A percentile compares a stretch with the other conserved stretches of the same genome.
Evolutionary conservation across 2,888 invertebrate species (phyloP).

Genomic region (Panorpa germanica): DNA sequence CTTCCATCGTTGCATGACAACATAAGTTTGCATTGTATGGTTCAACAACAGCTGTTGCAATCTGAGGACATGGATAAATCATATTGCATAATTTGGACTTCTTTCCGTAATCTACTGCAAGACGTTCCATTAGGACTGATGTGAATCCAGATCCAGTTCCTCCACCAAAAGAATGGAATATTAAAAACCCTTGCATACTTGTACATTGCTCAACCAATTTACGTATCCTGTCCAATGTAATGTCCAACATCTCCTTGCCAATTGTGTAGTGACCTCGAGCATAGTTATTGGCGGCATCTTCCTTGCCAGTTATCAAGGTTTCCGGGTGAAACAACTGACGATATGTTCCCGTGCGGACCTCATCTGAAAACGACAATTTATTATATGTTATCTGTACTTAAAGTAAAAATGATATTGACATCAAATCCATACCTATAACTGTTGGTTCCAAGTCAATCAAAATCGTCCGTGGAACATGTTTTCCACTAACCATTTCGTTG

Average conservation of each 20-base stretch:
- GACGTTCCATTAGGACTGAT: conserved; percentile 60
- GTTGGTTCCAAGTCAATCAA: conserved; percentile 4
- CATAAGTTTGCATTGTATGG: conserved; percentile 77
- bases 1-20: conserved; percentile 64
- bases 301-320: conserved; percentile 63
- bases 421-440: too few species aligned
- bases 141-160: conserved; percentile 72
- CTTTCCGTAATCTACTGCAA: conserved; percentile 64
- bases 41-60: conserved; percentile 75
- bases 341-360: conserved; percentile 33
- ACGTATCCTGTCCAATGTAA: conserved; percentile 46
- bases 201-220: conserved; percentile 56
- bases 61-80: conserved; percentile 68
- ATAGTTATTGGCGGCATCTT: conserved; percentile 73
- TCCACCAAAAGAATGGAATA: conserved; percentile 68
- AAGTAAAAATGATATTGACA: too few species aligned
- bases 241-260: conserved; percentile 49
- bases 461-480: conserved; percentile 5
- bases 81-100: conserved; percentile 69
- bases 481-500: conserved; percentile 24
- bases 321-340: conserved; percentile 62
- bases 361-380: too few species aligned
- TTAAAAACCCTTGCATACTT: conserved; percentile 55
- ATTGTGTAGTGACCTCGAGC: conserved; percentile 66
- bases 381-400: too few species aligned